Conservation (phyloP, 1,140 invertebrate species). For the Tetraneura akinire region DNA sequence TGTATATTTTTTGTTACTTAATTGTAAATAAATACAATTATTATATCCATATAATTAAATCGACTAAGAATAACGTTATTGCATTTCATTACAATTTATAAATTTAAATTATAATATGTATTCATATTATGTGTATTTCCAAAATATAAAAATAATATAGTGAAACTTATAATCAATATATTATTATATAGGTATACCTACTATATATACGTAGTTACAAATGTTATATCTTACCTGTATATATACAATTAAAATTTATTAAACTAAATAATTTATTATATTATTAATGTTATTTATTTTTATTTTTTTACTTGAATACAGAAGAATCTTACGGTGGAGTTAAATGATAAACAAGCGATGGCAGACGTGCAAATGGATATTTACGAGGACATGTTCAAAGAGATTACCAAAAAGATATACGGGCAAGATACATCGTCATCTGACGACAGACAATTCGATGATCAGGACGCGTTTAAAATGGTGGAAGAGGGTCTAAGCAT, state of each 20-base stretch:
- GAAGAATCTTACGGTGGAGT: neutral
- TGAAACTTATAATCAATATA: no score
- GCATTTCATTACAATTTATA: no score
- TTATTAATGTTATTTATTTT: neutral
- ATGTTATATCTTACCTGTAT: neutral
- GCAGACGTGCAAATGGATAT: slow-evolving; percentile 61
- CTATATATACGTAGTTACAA: no score
- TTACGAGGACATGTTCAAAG: slow-evolving; percentile 80
- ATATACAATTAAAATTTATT: neutral
- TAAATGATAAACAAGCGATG: slow-evolving; percentile 46
- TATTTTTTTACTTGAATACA: neutral
- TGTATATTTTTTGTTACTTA: no score
- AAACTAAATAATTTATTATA: neutral
- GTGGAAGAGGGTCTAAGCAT: slow-evolving; percentile 49
- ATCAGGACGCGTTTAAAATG: slow-evolving; percentile 57
- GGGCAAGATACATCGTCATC: slow-evolving; percentile 70
- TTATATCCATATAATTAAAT: no score
- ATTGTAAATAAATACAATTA: no score
- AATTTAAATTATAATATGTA: no score
- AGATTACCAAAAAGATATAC: slow-evolving; percentile 86
- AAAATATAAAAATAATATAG: no score
- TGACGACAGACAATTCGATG: slow-evolving; percentile 66
- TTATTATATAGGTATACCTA: no score
- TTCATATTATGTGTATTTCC: no score
- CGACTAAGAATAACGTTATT: no score